Percentiles rank a stretch among this genome's conserved stretches.
phyloP scores from a whole-genome alignment of 2,797 vertebrate genomes.

The Gymnothorax reevesii region DNA sequence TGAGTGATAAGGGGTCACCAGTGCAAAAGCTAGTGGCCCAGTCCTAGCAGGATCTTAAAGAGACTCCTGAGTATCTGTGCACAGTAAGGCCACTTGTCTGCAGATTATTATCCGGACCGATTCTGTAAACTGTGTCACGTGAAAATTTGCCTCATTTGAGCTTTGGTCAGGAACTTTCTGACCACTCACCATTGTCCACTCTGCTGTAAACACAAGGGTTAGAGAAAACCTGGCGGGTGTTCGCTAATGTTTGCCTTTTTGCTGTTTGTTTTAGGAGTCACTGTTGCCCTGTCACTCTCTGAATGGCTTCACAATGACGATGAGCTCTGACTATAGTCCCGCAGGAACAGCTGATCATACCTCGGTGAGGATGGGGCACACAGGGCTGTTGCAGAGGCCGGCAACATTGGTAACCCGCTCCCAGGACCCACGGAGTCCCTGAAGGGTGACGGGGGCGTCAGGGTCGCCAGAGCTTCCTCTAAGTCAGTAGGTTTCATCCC shows the following conservation, averaged over 20 bases:
- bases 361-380: conserved; percentile 81
- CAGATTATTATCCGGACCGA: background rate
- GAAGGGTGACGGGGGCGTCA: conserved; percentile 96
- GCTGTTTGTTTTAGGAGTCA: background rate
- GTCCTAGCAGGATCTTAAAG: background rate
- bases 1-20: background rate
- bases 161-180: background rate
- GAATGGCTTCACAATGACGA: conserved; percentile 86
- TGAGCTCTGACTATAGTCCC: conserved; percentile 97
- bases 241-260: background rate
- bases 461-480: conserved; percentile 84
- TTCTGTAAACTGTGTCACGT: background rate
- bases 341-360: conserved; percentile 90
- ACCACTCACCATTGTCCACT: background rate
- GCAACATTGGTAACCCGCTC: conserved; percentile 84
- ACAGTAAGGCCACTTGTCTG: conserved; percentile 18
- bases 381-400: conserved; percentile 82
- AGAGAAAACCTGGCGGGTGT: background rate
- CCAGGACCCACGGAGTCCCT: conserved; percentile 92
- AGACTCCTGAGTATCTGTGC: background rate
- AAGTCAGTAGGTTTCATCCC: conserved; percentile 72
- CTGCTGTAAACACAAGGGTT: conserved; percentile 9
- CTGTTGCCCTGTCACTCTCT: background rate
- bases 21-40: background rate
- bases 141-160: background rate